These are phyloP conservation scores for Drosophila seguyi DNA, from an alignment of 1,140 invertebrate genomes.

Conservation along the genomic window DNA sequence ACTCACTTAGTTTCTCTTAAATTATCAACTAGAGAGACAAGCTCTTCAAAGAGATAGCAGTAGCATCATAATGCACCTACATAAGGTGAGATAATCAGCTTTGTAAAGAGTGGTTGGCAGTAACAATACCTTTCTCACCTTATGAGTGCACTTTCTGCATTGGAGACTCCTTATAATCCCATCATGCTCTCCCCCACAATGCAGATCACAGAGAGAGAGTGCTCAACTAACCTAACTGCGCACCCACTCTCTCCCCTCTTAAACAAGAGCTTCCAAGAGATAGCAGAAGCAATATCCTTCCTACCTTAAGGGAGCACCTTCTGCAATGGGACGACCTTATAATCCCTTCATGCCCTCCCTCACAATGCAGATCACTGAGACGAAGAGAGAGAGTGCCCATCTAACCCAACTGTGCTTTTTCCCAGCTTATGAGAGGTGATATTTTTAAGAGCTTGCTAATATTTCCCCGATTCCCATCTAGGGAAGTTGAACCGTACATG, in stretches of 20 bases:
- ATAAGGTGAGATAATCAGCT: not conserved
- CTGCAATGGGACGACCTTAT: not conserved
- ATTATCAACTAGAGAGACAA: no score
- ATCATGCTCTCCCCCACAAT: not conserved
- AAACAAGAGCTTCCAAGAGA: no score
- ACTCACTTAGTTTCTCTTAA: no score
- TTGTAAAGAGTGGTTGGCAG: no score
- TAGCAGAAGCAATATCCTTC: not conserved
- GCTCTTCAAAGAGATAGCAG: no score
- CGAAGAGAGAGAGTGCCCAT: not conserved
- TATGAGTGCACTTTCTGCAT: not conserved
- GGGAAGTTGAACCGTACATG: slow-evolving; percentile 7
- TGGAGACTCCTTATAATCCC: not conserved
- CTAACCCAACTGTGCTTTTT: not conserved
- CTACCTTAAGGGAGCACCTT: not conserved
- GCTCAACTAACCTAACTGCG: no score
- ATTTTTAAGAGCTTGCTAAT: not conserved
- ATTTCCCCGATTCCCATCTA: not conserved
- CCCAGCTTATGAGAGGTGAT: not conserved
- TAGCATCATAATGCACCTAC: not conserved
- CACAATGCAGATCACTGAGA: not conserved
- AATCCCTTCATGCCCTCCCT: not conserved
- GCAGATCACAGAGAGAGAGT: no score
- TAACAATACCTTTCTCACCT: not conserved
- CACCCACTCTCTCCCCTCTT: not conserved